phyloP scores from a whole-genome alignment of 2,888 invertebrate species.

The Ochlodes sylvanus region DNA sequence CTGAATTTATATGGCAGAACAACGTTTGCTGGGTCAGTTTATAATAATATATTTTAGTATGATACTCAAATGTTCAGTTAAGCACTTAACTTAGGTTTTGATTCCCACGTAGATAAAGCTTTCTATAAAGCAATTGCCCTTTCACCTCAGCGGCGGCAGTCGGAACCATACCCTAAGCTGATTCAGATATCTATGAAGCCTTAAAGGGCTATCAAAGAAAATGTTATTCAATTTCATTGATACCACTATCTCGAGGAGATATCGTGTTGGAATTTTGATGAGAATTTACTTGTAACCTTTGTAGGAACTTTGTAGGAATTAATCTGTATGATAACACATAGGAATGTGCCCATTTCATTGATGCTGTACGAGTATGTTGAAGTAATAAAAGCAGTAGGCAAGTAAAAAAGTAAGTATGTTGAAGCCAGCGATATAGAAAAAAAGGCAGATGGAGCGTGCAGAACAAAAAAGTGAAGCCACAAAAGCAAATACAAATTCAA shows the following conservation, averaged over 20 bases:
- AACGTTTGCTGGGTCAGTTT: too few species aligned
- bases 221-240: conserved; percentile 28
- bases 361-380: too few species aligned
- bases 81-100: conserved; percentile 19
- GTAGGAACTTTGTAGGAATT: background rate
- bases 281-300: background rate
- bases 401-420: too few species aligned
- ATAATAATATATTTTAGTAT: too few species aligned
- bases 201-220: conserved; percentile 28
- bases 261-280: conserved; percentile 25
- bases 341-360: too few species aligned
- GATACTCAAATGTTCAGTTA: conserved; percentile 26
- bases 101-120: conserved; percentile 36
- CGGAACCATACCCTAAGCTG: conserved; percentile 21
- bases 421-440: too few species aligned
- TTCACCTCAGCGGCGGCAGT: conserved; percentile 23
- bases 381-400: too few species aligned
- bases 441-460: too few species aligned
- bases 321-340: too few species aligned
- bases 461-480: too few species aligned
- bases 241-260: conserved; percentile 8
- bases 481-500: too few species aligned
- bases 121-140: conserved; percentile 37
- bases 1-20: too few species aligned
- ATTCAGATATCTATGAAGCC: conserved; percentile 27